A percentile compares a stretch with the other conserved stretches of the same genome.
These are phyloP conservation scores for Hipparchia sbordonii DNA, from an alignment of 2,888 invertebrate species.

Conservation along the genomic window DNA sequence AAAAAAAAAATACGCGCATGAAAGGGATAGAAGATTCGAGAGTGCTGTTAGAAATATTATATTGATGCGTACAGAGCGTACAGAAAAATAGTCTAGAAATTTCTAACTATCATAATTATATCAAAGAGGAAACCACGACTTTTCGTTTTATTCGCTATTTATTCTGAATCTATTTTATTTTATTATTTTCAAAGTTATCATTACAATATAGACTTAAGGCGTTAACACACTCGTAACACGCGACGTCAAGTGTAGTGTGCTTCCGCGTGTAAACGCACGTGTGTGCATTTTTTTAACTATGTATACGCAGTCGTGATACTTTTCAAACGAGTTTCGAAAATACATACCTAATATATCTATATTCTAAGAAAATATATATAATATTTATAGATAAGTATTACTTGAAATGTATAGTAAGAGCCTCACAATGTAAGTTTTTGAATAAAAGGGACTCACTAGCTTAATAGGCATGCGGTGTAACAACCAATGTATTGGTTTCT, in stretches of 20 bases:
- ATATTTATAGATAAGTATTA: conserved; percentile 47
- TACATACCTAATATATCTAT: conserved; percentile 44
- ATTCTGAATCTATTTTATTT: conserved; percentile 59
- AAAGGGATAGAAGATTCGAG: conserved; percentile 36
- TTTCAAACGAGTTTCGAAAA: conserved; percentile 19
- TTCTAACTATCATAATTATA: conserved; percentile 42
- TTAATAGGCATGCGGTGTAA: neutral
- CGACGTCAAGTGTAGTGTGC: neutral
- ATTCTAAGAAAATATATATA: conserved; percentile 63
- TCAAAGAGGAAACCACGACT: conserved; percentile 40
- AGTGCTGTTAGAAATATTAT: conserved; percentile 41
- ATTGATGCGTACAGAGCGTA: conserved; percentile 61
- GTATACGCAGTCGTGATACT: conserved; percentile 34
- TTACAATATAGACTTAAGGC: conserved; percentile 45
- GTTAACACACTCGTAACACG: neutral
- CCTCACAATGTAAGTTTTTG: neutral
- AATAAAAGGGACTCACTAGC: neutral
- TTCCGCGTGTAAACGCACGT: conserved; percentile 42
- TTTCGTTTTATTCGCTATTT: conserved; percentile 54
- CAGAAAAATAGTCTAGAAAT: conserved; percentile 51
- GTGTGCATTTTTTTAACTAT: conserved; percentile 49
- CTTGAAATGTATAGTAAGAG: neutral
- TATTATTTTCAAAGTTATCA: conserved; percentile 31
- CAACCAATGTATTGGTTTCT: neutral
- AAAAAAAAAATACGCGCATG: conserved; percentile 43